Evolutionary conservation across 1,140 invertebrate genomes (phyloP), one percentile per base, ranked within the genome.

Genomic region (Chironomus tepperi): DNA sequence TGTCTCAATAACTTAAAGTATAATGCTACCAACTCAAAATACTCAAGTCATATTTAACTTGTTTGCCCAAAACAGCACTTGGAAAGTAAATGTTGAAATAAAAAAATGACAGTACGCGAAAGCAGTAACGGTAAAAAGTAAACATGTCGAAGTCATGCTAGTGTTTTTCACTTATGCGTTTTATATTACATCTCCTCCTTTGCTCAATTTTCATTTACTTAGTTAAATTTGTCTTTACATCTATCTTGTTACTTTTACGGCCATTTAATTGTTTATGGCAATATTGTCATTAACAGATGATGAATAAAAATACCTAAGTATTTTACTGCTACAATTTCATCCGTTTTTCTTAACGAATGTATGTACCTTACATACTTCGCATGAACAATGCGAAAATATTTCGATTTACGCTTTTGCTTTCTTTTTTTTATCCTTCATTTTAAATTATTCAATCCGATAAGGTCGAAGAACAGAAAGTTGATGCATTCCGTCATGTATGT

Each of bases 141-240:
- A 70, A 19, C 9, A 70, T 70, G 65, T 70, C 65, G 18, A 19
- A 1, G 65, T 21, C 65, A 70, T 70, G 16, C 19, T 16, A 15
- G 65, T 18, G 19, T 21, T 70, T 70, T 70, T 70, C 16, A 70
- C n/a, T 47, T 47, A 57, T 12, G 47, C 47, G 47, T n/a, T 57
- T 57, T 34, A 2, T 5, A 34, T 34, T 34, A 34, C 24, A 34
- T 34, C 24, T 2, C n/a, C n/a, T n/a, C n/a, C n/a, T n/a, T n/a
- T n/a, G n/a, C n/a, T n/a, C n/a, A 34, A 2, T 34, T 34, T 34
- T 34, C 24, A 34, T 5, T 34, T 34, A 2, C 1, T 34, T 34
- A 34, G 24, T 34, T 34, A 5, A n/a, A 15, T 57, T 57, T 12
- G 12, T n/a, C 47, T 57, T 1, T 57, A 34, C 3, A 12, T 57